Conservation (phyloP, 1,140 invertebrate species). For the Drosophila mojavensis region DNA sequence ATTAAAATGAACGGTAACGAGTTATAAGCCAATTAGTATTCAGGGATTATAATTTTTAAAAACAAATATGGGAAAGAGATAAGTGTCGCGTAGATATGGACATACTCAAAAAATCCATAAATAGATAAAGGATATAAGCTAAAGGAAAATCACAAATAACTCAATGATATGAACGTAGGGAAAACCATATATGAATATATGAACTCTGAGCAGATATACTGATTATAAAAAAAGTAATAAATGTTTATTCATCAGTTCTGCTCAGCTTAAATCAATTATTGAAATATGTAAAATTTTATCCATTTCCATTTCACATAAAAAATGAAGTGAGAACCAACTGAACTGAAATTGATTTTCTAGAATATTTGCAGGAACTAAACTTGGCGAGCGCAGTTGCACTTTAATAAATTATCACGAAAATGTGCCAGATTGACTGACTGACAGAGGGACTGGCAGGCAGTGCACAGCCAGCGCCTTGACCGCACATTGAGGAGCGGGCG, state of each 20-base stretch:
- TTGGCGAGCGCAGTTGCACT: slow-evolving; percentile 2
- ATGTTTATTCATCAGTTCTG: no score
- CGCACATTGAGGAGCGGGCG: background rate
- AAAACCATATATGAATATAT: no score
- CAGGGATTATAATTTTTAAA: background rate
- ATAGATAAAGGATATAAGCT: no score
- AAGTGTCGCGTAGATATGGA: no score
- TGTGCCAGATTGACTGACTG: slow-evolving; percentile 28
- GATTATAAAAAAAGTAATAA: no score
- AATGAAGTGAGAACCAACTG: background rate
- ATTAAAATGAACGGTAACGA: background rate
- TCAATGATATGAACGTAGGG: no score
- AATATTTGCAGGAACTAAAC: background rate
- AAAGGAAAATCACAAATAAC: no score
- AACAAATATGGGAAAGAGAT: no score
- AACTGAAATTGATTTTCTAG: background rate
- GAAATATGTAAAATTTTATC: background rate
- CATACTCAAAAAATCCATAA: no score
- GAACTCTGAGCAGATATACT: no score
- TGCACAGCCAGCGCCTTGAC: slow-evolving; percentile 15
- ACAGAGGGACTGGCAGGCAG: slow-evolving; percentile 1
- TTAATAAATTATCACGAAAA: slow-evolving; percentile 37
- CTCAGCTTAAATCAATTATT: background rate
- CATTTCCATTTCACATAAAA: background rate
- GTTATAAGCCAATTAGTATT: background rate